Evolutionary conservation across 1,140 invertebrate genomes (phyloP), one percentile per base, ranked within the genome.

Genomic region (Drosophila kohkoa): DNA sequence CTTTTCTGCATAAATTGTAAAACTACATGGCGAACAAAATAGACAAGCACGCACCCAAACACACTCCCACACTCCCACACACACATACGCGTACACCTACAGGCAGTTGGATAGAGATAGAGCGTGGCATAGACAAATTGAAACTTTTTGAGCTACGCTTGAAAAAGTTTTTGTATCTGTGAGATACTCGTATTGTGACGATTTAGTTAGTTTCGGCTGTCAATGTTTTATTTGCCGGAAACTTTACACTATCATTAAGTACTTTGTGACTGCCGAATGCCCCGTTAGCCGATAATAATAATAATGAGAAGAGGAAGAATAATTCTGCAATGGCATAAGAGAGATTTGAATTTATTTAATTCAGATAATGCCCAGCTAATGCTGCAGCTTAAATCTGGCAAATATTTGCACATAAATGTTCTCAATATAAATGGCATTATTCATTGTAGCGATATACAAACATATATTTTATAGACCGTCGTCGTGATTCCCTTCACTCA

Each of bases 61-160:
- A 82, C 57, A 69, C 59, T 73, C 60, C 55, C 46, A 41, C 62
- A 57, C 46, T 16, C 5, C 8, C 46, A 49, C 20, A 20, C 7
- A 13, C 16, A 58, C 58, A 60, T 62, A 54, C 48, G 41, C 25
- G 30, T 45, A 48, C 58, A 25, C 73, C 13, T 28, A 45, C 25
- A 51, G 35, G 46, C 58, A 41, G 49, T 46, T 38, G 48, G 16
- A 62, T 13, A 25, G 11, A 64, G 35, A 25, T 35, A 52, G 64
- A 58, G 45, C 7, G 55, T 74, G 71, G 51, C 72, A 65, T 77
- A 78, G 59, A 89, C 80, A 83, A 83, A 87, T 87, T 87, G 85
- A 89, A 87, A 87, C 85, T 87, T 88, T 87, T 75, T 71, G 72
- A 74, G 77, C 79, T 72, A 81, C 73, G 82, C 81, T 82, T 75